A percentile compares a stretch with the other conserved stretches of the same genome.
These are phyloP conservation scores for Lasioglossum malachurum DNA, from an alignment of 2,888 invertebrate genomes.

Conservation along the genomic window DNA sequence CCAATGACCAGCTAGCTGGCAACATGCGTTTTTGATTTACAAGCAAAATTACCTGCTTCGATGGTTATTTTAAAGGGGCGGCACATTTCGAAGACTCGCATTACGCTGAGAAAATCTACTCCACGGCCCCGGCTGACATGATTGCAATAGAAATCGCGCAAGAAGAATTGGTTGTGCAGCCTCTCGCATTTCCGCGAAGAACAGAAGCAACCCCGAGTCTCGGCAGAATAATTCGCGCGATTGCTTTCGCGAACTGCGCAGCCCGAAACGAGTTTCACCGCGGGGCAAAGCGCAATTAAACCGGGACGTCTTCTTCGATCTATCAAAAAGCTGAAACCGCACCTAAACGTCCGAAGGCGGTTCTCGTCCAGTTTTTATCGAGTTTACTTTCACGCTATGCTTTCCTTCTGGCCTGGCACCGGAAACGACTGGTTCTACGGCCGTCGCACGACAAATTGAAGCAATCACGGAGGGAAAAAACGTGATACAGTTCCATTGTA, in stretches of 20 bases:
- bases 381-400: constrained; percentile 70
- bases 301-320: constrained; percentile 24
- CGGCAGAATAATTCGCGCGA: not conserved
- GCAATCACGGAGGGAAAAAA: constrained; percentile 15
- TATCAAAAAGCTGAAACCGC: constrained; percentile 31
- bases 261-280: constrained; percentile 29
- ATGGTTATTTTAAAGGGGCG: too few relatives aligned
- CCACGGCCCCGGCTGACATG: not conserved
- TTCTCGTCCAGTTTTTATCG: constrained; percentile 65
- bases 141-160: not conserved
- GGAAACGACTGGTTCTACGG: constrained; percentile 29
- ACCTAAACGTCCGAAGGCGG: constrained; percentile 24
- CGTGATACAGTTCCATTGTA: not conserved
- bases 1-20: too few relatives aligned
- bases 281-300: constrained; percentile 33
- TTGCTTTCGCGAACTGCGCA: not conserved
- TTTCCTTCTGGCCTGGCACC: constrained; percentile 57
- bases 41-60: too few relatives aligned
- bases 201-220: not conserved
- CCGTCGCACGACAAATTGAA: constrained; percentile 52
- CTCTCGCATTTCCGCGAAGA: not conserved
- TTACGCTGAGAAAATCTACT: too few relatives aligned
- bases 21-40: too few relatives aligned
- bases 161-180: not conserved
- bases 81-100: too few relatives aligned